Evolutionary conservation across 2,113 vertebrate genomes (phyloP).

Genomic region (Dolichallabes microphthalmus): DNA sequence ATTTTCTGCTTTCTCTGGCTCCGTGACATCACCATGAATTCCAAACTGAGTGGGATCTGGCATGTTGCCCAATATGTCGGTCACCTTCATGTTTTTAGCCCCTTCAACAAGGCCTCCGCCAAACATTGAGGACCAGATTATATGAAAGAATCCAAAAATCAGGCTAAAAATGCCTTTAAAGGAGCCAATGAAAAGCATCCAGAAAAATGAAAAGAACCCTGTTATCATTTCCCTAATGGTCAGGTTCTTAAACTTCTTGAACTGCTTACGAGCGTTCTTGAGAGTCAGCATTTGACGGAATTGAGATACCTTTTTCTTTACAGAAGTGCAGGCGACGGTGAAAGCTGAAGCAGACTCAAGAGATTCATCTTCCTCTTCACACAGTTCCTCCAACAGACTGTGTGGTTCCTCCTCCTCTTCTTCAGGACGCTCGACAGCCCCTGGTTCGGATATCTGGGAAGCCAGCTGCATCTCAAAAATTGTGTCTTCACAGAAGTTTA

Average conservation of each 20-base stretch:
- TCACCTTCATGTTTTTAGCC: constrained; percentile 98
- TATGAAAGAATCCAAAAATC: constrained; percentile 88
- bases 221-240: constrained; percentile 83
- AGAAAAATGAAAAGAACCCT: constrained; percentile 90
- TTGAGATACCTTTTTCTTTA: constrained; percentile 74
- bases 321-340: constrained; percentile 76
- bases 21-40: constrained; percentile 87
- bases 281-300: constrained; percentile 78
- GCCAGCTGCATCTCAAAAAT: constrained; percentile 99
- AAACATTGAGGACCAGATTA: constrained; percentile 94
- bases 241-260: constrained; percentile 87
- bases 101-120: constrained; percentile 95
- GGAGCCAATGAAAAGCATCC: constrained; percentile 85
- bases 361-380: constrained; percentile 74
- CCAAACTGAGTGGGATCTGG: constrained; percentile 97
- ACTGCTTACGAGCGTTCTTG: constrained; percentile 83
- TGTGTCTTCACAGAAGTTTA: constrained; percentile 97
- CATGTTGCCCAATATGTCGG: constrained; percentile 96
- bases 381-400: constrained; percentile 72
- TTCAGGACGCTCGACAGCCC: constrained; percentile 78
- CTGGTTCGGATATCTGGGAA: constrained; percentile 92
- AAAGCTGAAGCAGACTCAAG: constrained; percentile 86
- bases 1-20: constrained; percentile 83
- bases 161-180: constrained; percentile 83
- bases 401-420: constrained; percentile 77